phyloP scores from a whole-genome alignment of 2,113 vertebrate species.

The Cichladusa arquata region DNA sequence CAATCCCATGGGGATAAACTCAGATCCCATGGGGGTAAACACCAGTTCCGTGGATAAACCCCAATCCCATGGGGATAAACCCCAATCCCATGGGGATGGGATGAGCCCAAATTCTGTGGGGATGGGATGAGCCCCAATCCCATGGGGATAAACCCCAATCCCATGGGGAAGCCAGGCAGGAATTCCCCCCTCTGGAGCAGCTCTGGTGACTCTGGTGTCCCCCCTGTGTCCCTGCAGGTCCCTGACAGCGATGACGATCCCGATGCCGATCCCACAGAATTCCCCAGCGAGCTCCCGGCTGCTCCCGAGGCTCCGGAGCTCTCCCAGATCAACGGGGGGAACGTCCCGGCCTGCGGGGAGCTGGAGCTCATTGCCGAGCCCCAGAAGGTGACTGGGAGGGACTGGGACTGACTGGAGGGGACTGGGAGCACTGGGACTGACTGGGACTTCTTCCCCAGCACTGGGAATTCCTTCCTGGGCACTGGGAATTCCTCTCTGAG shows the following conservation, averaged over 20 bases:
- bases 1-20: not conserved
- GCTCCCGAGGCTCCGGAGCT: not conserved
- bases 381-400: conserved; percentile 74
- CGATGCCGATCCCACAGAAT: not conserved
- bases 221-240: conserved; percentile 58
- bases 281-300: conserved; percentile 39
- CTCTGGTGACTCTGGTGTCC: not conserved
- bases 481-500: too few species aligned
- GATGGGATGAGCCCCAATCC: not conserved
- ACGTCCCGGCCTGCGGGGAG: conserved; percentile 68
- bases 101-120: not conserved
- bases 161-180: too few species aligned
- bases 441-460: too few species aligned
- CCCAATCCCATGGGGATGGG: not conserved
- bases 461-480: too few species aligned
- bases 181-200: not conserved
- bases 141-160: not conserved
- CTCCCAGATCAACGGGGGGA: not conserved
- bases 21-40: not conserved
- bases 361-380: conserved; percentile 87
- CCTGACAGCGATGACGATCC: conserved; percentile 79
- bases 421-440: too few species aligned
- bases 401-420: too few species aligned
- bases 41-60: too few species aligned
- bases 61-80: not conserved